phyloP scores from a whole-genome alignment of 1,140 invertebrate species.

The Tigriopus japonicus region DNA sequence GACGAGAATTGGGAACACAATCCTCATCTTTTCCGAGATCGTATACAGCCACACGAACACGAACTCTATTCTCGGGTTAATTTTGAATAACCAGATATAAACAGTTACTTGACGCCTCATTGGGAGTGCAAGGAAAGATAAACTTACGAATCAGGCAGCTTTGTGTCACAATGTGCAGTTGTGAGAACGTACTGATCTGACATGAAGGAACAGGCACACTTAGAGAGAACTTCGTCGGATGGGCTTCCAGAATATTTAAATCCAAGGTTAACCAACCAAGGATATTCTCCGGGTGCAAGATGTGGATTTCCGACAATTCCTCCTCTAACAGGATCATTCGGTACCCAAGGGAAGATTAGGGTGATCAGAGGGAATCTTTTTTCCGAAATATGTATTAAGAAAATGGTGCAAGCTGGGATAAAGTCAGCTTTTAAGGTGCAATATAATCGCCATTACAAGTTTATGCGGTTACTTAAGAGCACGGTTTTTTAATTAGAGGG shows the following conservation, averaged over 20 bases:
- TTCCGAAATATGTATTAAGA: too few species aligned
- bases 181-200: slow-evolving; percentile 39
- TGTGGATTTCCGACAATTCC: slow-evolving; percentile 41
- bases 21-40: slow-evolving; percentile 15
- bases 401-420: too few species aligned
- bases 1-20: slow-evolving; percentile 10
- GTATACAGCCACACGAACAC: slow-evolving; percentile 18
- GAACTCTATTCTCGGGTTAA: slow-evolving; percentile 1
- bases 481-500: too few species aligned
- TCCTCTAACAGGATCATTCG: slow-evolving; percentile 28
- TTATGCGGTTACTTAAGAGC: too few species aligned
- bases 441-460: too few species aligned
- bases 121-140: not conserved
- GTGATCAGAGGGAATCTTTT: not conserved
- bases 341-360: slow-evolving; percentile 1
- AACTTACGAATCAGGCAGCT: slow-evolving; percentile 30
- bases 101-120: too few species aligned
- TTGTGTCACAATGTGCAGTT: slow-evolving; percentile 42
- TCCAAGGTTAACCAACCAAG: slow-evolving; percentile 44
- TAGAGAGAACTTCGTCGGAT: slow-evolving; percentile 26
- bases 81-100: too few species aligned
- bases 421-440: too few species aligned
- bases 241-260: slow-evolving; percentile 20
- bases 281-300: slow-evolving; percentile 39
- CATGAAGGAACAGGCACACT: slow-evolving; percentile 43